These are phyloP conservation scores for Benthosema pterotum DNA, from an alignment of 2,797 vertebrate genomes.

Conservation along the genomic window DNA sequence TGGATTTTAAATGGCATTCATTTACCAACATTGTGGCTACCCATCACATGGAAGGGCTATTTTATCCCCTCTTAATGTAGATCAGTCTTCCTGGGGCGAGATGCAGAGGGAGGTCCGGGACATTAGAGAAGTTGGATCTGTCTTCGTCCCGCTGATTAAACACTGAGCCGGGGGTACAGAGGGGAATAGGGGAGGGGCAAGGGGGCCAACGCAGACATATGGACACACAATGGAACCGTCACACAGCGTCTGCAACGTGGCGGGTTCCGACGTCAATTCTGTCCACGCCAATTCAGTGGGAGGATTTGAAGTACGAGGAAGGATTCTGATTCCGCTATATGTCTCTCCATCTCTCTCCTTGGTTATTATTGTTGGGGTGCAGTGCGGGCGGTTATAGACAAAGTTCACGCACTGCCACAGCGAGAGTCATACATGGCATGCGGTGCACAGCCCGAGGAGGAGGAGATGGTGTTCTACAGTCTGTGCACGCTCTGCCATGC, in stretches of 20 bases:
- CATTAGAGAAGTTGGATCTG: slow-evolving; percentile 74
- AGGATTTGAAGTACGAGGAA: slow-evolving; percentile 53
- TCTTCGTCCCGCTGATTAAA: slow-evolving; percentile 70
- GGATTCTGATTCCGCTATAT: slow-evolving; percentile 40
- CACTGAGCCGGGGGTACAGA: slow-evolving; percentile 40
- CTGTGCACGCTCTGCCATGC: slow-evolving; percentile 60
- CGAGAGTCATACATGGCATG: slow-evolving; percentile 58
- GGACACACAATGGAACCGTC: slow-evolving; percentile 64
- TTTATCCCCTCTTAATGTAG: slow-evolving; percentile 78
- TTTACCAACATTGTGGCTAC: slow-evolving; percentile 73
- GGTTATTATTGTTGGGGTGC: slow-evolving; percentile 43
- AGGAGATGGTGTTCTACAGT: slow-evolving; percentile 71
- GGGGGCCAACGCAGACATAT: slow-evolving; percentile 51
- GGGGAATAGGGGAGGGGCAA: slow-evolving; percentile 51
- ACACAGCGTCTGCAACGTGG: slow-evolving; percentile 27
- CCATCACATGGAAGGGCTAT: slow-evolving; percentile 74
- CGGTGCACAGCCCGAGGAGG: slow-evolving; percentile 55
- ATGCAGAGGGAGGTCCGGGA: slow-evolving; percentile 69
- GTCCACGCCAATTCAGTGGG: slow-evolving; percentile 60
- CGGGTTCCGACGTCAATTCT: slow-evolving; percentile 6
- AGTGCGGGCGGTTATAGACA: slow-evolving; percentile 34
- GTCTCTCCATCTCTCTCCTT: slow-evolving; percentile 60
- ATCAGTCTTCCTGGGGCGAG: slow-evolving; percentile 63
- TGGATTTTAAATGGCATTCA: slow-evolving; percentile 81
- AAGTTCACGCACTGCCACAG: slow-evolving; percentile 54